A percentile compares a stretch with the other conserved stretches of the same genome.
Conservation (phyloP, 2,113 vertebrate genomes). For the Nothoprocta pentlandii region DNA sequence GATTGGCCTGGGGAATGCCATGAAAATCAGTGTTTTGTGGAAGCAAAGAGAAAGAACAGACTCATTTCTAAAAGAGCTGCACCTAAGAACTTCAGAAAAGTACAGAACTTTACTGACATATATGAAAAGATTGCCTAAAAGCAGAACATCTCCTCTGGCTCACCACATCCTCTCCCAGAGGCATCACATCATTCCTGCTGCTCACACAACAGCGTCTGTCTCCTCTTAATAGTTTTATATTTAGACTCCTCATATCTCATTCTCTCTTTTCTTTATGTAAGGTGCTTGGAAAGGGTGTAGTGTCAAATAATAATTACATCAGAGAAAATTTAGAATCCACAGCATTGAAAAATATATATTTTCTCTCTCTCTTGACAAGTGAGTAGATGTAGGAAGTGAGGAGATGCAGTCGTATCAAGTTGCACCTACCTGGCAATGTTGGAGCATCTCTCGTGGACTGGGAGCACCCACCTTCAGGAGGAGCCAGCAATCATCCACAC, state of each 20-base stretch:
- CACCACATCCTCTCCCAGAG: slow-evolving; percentile 40
- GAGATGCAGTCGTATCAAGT: not conserved
- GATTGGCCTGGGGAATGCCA: slow-evolving; percentile 59
- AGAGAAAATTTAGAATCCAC: slow-evolving; percentile 63
- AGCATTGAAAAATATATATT: slow-evolving; percentile 16
- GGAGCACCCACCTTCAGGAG: rapidly evolving
- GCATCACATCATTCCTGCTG: slow-evolving; percentile 25
- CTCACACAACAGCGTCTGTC: slow-evolving; percentile 54
- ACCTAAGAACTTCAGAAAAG: slow-evolving; percentile 68
- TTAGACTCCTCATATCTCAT: slow-evolving; percentile 61
- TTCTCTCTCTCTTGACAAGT: slow-evolving; percentile 46
- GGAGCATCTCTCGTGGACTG: not conserved
- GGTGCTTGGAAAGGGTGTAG: slow-evolving; percentile 57
- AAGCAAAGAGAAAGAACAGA: slow-evolving; percentile 62
- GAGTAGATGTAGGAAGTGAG: slow-evolving; percentile 46
- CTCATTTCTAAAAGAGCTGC: slow-evolving; percentile 51
- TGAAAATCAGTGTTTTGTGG: not conserved
- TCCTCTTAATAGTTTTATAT: slow-evolving; percentile 65
- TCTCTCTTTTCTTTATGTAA: slow-evolving; percentile 49
- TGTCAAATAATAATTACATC: slow-evolving; percentile 72
- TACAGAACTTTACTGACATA: slow-evolving; percentile 50
- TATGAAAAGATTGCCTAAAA: slow-evolving; percentile 60
- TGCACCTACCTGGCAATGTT: not conserved
- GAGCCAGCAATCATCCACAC: not conserved
- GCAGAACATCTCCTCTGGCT: slow-evolving; percentile 63